Percentiles rank a stretch among this genome's conserved stretches.
phyloP scores from a whole-genome alignment of 2,888 invertebrate genomes.

The Drosophila ezoana region DNA sequence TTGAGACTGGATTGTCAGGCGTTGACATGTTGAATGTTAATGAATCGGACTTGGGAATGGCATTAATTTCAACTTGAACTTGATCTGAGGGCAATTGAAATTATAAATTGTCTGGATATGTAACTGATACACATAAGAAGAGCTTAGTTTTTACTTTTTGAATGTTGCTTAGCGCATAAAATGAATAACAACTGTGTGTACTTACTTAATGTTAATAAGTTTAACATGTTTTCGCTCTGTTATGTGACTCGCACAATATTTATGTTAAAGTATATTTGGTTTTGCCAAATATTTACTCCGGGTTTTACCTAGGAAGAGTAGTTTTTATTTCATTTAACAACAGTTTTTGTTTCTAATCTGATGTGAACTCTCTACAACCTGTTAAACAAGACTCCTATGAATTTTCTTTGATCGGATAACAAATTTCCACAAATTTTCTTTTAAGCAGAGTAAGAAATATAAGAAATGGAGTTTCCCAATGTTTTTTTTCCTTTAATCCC shows the following conservation, averaged over 20 bases:
- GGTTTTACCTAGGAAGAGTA: no score
- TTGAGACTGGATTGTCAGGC: constrained; percentile 57
- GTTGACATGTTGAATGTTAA: constrained; percentile 74
- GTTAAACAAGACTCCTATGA: no score
- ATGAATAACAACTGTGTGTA: no score
- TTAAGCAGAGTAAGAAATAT: no score
- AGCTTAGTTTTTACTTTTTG: neutral
- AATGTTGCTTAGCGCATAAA: neutral
- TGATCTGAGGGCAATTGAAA: constrained; percentile 35
- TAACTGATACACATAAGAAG: constrained; percentile 3
- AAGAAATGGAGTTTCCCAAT: no score
- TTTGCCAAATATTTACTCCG: neutral
- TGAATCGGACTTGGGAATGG: constrained; percentile 43
- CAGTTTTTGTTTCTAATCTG: no score
- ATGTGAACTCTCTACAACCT: no score
- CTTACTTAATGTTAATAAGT: neutral
- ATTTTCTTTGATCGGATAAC: no score
- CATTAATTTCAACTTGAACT: constrained; percentile 42
- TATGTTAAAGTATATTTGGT: no score
- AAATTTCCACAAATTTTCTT: no score
- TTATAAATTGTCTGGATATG: constrained; percentile 1
- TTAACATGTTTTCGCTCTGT: neutral
- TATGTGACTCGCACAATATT: neutral
- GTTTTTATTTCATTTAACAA: no score
- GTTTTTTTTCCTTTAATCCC: no score